Evolutionary conservation across 1,140 invertebrate genomes (phyloP), one percentile per base, ranked within the genome.

Genomic region (Notospermus geniculatus): DNA sequence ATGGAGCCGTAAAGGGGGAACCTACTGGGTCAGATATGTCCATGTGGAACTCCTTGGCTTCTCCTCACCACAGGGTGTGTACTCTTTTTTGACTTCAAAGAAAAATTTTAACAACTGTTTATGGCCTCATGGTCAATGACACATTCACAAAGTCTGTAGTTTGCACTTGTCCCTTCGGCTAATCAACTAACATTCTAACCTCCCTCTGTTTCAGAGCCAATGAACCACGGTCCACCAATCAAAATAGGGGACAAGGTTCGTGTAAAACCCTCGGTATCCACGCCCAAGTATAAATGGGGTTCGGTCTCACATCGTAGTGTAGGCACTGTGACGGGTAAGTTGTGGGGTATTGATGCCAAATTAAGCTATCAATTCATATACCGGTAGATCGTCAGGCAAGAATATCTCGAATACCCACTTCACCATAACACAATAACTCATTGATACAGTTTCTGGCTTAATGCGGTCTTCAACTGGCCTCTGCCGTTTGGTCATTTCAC

Each of bases 251-350:
- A 94, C 72, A 84, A 89, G 52, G 89, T 95, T 0, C 88, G 91
- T 64, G 84, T 90, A 0, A 83, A 83, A 63, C 71, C 78, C 17
- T 86, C 86, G 0, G 85, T 91, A 13, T 82, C 83, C 0, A 88
- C 86, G 25, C 90, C 90, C 1, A 88, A 90, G 27, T 95, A 93
- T 76, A 93, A 93, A 77, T 93, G 92, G 91, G 92, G 92, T 9
- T 91, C 88, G 53, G 88, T 94, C 1, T 89, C 89, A 63, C 90
- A 92, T 73, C 86, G 87, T 43, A 91, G 89, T 74, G 84, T 91
- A 52, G 92, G 92, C 7, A 85, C 90, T 15, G 89, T 95, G 7
- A 90, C 88, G 32, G 86, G 87, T 85, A 82, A 84, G 69, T 64
- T 19, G n/a, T n/a, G n/a, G n/a, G n/a, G n/a, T n/a, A n/a, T n/a